Evolutionary conservation across 2,113 vertebrate genomes (phyloP).

Genomic region (Mugil cephalus): DNA sequence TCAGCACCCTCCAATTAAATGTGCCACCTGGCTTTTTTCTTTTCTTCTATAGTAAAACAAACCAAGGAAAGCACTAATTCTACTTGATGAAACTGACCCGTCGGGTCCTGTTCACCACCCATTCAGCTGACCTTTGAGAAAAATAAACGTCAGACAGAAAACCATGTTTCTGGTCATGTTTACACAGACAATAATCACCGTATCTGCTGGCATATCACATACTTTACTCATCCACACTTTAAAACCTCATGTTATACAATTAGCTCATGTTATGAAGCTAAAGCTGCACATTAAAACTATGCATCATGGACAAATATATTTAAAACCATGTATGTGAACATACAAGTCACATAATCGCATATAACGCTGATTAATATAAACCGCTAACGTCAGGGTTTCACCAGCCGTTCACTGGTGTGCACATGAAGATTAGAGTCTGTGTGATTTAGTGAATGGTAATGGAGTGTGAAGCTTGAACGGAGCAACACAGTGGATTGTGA

Average conservation of each 20-base stretch:
- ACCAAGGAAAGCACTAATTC: slow-evolving; percentile 7
- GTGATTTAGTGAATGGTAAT: slow-evolving; percentile 20
- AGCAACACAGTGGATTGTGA: background rate
- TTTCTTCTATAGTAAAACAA: background rate
- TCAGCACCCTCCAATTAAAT: slow-evolving; percentile 2
- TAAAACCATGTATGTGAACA: slow-evolving; percentile 5
- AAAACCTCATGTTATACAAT: slow-evolving; percentile 25
- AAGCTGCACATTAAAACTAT: slow-evolving; percentile 31
- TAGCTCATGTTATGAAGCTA: slow-evolving; percentile 23
- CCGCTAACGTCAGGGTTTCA: slow-evolving; percentile 19
- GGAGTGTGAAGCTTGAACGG: background rate
- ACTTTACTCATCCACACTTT: slow-evolving; percentile 12
- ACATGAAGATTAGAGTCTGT: slow-evolving; percentile 19
- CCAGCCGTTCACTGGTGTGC: slow-evolving; percentile 34
- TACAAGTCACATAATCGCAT: slow-evolving; percentile 32
- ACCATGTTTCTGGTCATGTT: slow-evolving; percentile 37
- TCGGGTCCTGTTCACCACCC: slow-evolving; percentile 44
- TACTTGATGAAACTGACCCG: slow-evolving; percentile 13
- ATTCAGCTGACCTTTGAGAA: slow-evolving; percentile 45
- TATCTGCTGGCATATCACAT: background rate
- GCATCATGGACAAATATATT: background rate
- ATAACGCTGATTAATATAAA: slow-evolving; percentile 24
- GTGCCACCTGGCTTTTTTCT: background rate
- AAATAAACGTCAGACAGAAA: slow-evolving; percentile 36
- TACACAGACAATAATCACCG: background rate